Percentiles rank a stretch among this genome's conserved stretches.
Evolutionary conservation across 2,797 vertebrate genomes (phyloP).

Genomic region (Xyrichtys novacula): DNA sequence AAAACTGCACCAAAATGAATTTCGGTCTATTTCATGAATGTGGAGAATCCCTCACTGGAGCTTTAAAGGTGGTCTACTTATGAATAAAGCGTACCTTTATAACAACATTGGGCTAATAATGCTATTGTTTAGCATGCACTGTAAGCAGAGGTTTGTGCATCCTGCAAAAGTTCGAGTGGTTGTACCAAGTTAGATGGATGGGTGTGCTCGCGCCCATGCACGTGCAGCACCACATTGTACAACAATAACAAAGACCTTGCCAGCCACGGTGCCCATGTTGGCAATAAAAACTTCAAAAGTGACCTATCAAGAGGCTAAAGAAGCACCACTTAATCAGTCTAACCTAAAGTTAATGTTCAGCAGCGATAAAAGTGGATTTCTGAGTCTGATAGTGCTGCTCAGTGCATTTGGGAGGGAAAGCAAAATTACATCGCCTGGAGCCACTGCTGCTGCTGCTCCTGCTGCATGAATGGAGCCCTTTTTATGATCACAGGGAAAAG

Average conservation of each 20-base stretch:
- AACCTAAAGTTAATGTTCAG: constrained; percentile 32
- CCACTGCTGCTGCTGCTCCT: constrained; percentile 78
- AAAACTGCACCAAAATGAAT: too few species aligned
- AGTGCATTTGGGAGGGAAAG: constrained; percentile 88
- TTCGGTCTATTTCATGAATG: too few species aligned
- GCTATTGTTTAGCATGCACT: neutral
- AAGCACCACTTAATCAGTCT: constrained; percentile 20
- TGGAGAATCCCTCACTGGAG: too few species aligned
- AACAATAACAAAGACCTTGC: constrained; percentile 30
- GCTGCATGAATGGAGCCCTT: constrained; percentile 93
- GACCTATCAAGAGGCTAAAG: constrained; percentile 15
- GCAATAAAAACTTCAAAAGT: constrained; percentile 20
- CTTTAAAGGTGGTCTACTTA: too few species aligned
- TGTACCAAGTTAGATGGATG: neutral
- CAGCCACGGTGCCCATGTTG: constrained; percentile 36
- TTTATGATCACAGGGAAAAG: constrained; percentile 85
- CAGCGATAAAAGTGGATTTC: constrained; percentile 58
- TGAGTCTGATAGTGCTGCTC: constrained; percentile 84
- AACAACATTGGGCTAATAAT: too few species aligned
- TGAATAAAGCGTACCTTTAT: too few species aligned
- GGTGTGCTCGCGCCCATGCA: neutral
- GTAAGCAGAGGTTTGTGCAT: neutral
- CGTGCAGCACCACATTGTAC: neutral
- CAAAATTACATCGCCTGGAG: constrained; percentile 90
- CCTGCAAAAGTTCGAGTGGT: neutral